Percentiles rank a stretch among this genome's conserved stretches.
These are phyloP conservation scores for Paguma larvata DNA, from an alignment of 2,797 vertebrate genomes.

Conservation along the genomic window DNA sequence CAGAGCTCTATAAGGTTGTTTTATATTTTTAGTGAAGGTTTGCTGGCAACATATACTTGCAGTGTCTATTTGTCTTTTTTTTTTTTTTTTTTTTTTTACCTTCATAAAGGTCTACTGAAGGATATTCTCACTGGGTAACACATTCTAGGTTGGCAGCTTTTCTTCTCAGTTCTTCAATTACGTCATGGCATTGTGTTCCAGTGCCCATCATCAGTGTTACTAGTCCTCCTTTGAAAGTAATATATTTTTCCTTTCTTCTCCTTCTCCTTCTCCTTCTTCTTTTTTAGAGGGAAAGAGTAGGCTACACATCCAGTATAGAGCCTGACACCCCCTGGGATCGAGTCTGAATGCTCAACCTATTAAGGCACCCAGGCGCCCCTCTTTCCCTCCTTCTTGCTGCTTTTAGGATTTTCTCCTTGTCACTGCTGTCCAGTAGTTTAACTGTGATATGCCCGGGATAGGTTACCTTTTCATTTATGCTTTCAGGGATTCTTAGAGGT, in stretches of 20 bases:
- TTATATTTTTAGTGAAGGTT: background rate
- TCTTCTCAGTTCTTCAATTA: slow-evolving; percentile 11
- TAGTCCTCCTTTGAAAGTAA: background rate
- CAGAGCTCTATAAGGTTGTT: slow-evolving; percentile 8
- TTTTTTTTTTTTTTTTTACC: slow-evolving; percentile 15
- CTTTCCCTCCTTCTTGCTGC: background rate
- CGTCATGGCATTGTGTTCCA: background rate
- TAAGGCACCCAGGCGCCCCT: too few species aligned
- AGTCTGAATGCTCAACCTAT: too few species aligned
- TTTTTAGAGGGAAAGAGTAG: too few species aligned
- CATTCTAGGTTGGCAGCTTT: background rate
- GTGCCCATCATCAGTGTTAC: background rate
- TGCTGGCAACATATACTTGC: background rate
- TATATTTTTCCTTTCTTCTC: background rate
- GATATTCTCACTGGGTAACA: background rate
- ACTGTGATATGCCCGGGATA: background rate
- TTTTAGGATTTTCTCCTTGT: background rate
- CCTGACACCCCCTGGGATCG: too few species aligned
- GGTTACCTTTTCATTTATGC: background rate
- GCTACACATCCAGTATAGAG: too few species aligned
- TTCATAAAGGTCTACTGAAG: background rate
- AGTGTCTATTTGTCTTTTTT: background rate
- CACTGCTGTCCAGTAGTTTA: background rate
- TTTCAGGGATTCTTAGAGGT: background rate
- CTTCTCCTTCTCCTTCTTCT: too few species aligned